Evolutionary conservation across 2,888 invertebrate genomes (phyloP), one percentile per base, ranked within the genome.

Genomic region (Lycaena phlaeas): DNA sequence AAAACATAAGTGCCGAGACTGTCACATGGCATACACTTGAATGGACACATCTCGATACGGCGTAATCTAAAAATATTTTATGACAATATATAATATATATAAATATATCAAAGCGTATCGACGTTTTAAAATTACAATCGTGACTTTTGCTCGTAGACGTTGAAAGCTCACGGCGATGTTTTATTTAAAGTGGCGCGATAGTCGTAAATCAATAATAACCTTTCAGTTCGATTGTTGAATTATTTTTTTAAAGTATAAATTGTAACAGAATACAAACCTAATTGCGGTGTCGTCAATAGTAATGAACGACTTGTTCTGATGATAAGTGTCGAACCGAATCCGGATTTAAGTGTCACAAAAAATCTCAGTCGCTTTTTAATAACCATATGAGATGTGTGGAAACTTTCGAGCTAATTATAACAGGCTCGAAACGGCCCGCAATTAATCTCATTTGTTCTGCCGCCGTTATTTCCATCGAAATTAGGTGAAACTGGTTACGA

Each of bases 61-160:
- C 10, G 12, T 15, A 26, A 11, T 27, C 18, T 25, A 31, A 40
- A 42, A 42, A 43, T 49, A 45, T 43, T 42, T 42, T 30, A 27
- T 39, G 17, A 41, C 38, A 38, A 12, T 41, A 41, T 53, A 60
- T 52, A 48, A 55, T 50, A 51, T 52, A 53, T 59, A 65, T 65
- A 64, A 69, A 72, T 68, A 71, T 66, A 64, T 68, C 67, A 69
- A 71, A 71, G 65, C 70, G 63, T 68, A 72, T 74, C 71, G 68
- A 74, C 61, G 56, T 70, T 76, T 76, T 74, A 73, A 81, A 81
- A 81, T 82, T 81, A 73, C 77, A 73, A 65, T 82, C 81, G 82
- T 84, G 82, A 82, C 82, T 81, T 63, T 69, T 68, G 67, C 71
- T 69, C 71, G 66, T 68, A 71, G 68, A 69, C 62, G 70, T 64